Percentiles rank a stretch among this genome's conserved stretches.
phyloP scores from a whole-genome alignment of 1,140 invertebrate genomes.

The Gonatopus flavifemur region DNA sequence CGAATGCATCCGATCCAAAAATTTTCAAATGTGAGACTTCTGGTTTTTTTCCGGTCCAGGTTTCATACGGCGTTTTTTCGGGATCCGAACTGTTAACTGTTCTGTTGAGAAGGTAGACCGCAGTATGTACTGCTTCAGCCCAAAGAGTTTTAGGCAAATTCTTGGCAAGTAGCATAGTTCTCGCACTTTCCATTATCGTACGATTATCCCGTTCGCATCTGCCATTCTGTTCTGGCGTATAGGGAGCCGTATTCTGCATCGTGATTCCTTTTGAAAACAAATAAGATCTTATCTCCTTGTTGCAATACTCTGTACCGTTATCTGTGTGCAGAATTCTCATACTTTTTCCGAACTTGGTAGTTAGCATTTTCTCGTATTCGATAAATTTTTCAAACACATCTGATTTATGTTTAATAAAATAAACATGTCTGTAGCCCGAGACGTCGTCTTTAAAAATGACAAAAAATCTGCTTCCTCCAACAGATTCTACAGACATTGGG shows the following conservation, averaged over 20 bases:
- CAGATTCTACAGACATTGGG: conserved; percentile 8
- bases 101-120: conserved; percentile 24
- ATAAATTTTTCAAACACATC: not conserved
- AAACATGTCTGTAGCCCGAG: conserved; percentile 18
- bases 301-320: too few relatives aligned
- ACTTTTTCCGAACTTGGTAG: not conserved
- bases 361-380: not conserved
- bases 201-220: conserved; percentile 43
- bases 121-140: conserved; percentile 52
- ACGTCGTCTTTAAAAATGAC: conserved; percentile 32
- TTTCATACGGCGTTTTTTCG: conserved; percentile 9
- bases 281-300: not conserved
- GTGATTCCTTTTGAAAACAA: conserved; percentile 18
- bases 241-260: conserved; percentile 23
- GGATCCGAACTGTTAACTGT: not conserved
- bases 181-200: too few relatives aligned
- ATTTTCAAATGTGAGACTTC: conserved; percentile 22
- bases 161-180: conserved; percentile 38
- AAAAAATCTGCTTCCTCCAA: conserved; percentile 29
- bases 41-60: conserved; percentile 11
- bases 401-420: too few relatives aligned
- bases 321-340: not conserved
- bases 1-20: conserved; percentile 34
- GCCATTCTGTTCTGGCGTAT: conserved; percentile 48
- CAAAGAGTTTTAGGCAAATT: conserved; percentile 43